Evolutionary conservation across 2,888 invertebrate genomes (phyloP).

Genomic region (Aphelenchoides bicaudatus): DNA sequence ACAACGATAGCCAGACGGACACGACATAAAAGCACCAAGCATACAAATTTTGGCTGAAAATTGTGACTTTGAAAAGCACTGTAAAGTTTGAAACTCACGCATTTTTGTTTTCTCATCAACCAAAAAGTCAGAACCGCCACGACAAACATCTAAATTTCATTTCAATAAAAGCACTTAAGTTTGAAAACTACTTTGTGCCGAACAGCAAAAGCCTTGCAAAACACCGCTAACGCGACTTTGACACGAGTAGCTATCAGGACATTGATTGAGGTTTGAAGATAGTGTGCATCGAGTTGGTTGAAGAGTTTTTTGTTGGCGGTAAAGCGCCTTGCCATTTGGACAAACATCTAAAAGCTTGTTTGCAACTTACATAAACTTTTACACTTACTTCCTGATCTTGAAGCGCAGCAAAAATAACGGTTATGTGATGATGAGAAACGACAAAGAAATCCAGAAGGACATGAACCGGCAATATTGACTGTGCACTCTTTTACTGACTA

Average conservation of each 20-base stretch:
- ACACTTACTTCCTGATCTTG: slow-evolving; percentile 46
- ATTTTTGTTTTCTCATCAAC: slow-evolving; percentile 52
- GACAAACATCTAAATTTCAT: slow-evolving; percentile 45
- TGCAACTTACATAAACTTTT: slow-evolving; percentile 9
- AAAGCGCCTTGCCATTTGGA: slow-evolving; percentile 49
- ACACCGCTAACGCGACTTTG: slow-evolving; percentile 45
- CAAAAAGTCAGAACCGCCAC: slow-evolving; percentile 47
- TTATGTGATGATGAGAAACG: slow-evolving; percentile 48
- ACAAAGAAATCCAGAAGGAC: slow-evolving; percentile 53
- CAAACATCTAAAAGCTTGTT: slow-evolving; percentile 46
- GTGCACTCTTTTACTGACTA: slow-evolving; percentile 50
- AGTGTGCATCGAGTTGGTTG: slow-evolving; percentile 48
- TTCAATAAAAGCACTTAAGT: slow-evolving; percentile 5
- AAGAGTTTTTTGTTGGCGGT: slow-evolving; percentile 42
- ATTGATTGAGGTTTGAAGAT: slow-evolving; percentile 33
- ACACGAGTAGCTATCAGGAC: slow-evolving; percentile 50
- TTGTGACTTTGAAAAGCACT: too few species aligned
- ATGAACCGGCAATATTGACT: slow-evolving; percentile 51
- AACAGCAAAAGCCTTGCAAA: slow-evolving; percentile 54
- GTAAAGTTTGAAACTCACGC: too few species aligned
- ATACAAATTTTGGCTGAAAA: slow-evolving; percentile 52
- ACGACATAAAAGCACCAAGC: slow-evolving; percentile 50
- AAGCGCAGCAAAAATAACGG: slow-evolving; percentile 56
- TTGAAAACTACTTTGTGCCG: slow-evolving; percentile 41
- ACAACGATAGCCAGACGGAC: slow-evolving; percentile 50